Percentiles rank a stretch among this genome's conserved stretches.
Evolutionary conservation across 2,113 vertebrate genomes (phyloP).

Genomic region (Spea multiplicata): DNA sequence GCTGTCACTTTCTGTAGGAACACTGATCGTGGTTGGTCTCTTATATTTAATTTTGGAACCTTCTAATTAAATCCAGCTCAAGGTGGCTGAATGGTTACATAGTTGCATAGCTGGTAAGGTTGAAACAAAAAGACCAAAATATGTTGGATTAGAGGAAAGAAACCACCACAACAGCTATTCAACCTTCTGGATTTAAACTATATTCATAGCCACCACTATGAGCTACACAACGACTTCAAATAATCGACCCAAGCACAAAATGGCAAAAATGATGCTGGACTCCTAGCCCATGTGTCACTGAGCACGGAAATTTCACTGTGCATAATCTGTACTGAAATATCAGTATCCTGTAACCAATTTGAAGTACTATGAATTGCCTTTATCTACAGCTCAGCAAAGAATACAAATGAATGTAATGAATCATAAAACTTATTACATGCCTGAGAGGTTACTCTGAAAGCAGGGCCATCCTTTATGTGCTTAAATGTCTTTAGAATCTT

Average conservation of each 20-base stretch:
- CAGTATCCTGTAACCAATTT: slow-evolving; percentile 42
- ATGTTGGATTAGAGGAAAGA: too few species aligned
- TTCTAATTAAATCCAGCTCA: too few species aligned
- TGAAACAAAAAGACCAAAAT: too few species aligned
- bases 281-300: slow-evolving; percentile 32
- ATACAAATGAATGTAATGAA: slow-evolving; percentile 48
- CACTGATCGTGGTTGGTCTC: too few species aligned
- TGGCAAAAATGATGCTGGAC: slow-evolving; percentile 13
- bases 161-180: too few species aligned
- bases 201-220: too few species aligned
- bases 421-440: slow-evolving; percentile 49
- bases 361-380: slow-evolving; percentile 30
- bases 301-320: slow-evolving; percentile 31
- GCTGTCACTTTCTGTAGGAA: too few species aligned
- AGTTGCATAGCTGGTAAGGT: too few species aligned
- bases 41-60: too few species aligned
- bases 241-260: slow-evolving; percentile 19
- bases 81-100: too few species aligned
- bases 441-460: slow-evolving; percentile 45
- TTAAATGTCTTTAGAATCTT: slow-evolving; percentile 25
- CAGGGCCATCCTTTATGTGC: slow-evolving; percentile 18
- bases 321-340: slow-evolving; percentile 40
- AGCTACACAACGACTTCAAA: neutral
- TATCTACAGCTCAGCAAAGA: slow-evolving; percentile 45
- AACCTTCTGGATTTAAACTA: too few species aligned